A percentile compares a stretch with the other conserved stretches of the same genome.
These are phyloP conservation scores for Lathamus discolor DNA, from an alignment of 2,113 vertebrate species.

Conservation along the genomic window DNA sequence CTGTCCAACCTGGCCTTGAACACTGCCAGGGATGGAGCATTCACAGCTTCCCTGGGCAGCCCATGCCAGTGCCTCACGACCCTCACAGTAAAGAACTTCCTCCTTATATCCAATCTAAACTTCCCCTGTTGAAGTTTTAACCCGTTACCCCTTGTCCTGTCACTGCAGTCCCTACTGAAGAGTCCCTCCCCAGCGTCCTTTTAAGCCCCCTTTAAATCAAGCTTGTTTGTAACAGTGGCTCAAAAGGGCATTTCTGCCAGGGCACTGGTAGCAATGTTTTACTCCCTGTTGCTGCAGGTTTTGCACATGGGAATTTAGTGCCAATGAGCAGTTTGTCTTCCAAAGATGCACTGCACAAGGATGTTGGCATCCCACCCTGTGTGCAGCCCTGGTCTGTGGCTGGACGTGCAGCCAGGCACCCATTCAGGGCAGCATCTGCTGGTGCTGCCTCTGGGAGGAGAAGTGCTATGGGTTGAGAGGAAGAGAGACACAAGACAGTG, in stretches of 20 bases:
- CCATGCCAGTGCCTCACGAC: too few species aligned
- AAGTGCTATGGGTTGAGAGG: background rate
- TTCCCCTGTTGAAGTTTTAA: too few species aligned
- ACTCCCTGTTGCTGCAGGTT: background rate
- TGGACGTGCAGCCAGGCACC: background rate
- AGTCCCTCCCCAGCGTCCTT: too few species aligned
- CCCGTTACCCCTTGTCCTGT: too few species aligned
- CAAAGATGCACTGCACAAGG: background rate
- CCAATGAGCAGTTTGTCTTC: background rate
- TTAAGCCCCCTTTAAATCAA: background rate
- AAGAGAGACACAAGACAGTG: background rate
- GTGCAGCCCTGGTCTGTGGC: background rate
- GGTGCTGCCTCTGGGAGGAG: background rate
- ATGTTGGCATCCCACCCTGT: accelerated
- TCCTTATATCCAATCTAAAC: too few species aligned
- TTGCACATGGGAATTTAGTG: background rate
- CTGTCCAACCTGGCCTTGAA: too few species aligned
- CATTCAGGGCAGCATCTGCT: background rate
- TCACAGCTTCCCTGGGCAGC: too few species aligned
- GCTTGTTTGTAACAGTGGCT: background rate
- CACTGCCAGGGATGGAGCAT: too few species aligned
- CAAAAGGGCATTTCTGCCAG: background rate
- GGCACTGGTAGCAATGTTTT: background rate
- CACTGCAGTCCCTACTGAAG: too few species aligned
- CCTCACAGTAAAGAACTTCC: too few species aligned